Evolutionary conservation across 2,888 invertebrate genomes (phyloP).

Genomic region (Hecatera dysodea): DNA sequence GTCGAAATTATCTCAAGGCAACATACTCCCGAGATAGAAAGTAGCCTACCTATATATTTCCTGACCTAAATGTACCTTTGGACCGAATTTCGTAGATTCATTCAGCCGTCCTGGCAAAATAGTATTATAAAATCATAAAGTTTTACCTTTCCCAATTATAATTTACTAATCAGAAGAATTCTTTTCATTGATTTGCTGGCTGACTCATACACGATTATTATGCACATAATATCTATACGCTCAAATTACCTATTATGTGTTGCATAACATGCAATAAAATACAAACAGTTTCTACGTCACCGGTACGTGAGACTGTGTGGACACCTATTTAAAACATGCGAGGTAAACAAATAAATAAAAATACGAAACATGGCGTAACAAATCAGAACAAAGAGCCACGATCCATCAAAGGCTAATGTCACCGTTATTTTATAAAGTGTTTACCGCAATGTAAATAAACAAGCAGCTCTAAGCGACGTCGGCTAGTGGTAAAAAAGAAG

Average conservation of each 20-base stretch:
- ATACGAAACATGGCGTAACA: background rate
- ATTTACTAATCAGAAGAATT: too few species aligned
- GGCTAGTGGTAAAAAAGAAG: conserved; percentile 76
- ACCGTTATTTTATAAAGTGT: conserved; percentile 50
- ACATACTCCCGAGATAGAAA: too few species aligned
- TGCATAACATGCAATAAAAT: background rate
- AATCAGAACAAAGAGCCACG: conserved; percentile 31
- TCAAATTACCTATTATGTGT: background rate
- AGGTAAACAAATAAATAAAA: conserved; percentile 6
- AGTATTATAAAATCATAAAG: too few species aligned
- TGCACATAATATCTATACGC: too few species aligned
- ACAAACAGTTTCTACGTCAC: background rate
- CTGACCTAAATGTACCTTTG: too few species aligned
- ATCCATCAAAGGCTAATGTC: conserved; percentile 37
- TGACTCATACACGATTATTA: too few species aligned
- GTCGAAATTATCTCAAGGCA: too few species aligned
- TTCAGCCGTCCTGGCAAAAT: too few species aligned
- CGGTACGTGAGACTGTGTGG: background rate
- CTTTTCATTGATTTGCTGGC: too few species aligned
- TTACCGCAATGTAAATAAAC: conserved; percentile 72
- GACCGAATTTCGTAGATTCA: too few species aligned
- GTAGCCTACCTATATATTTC: too few species aligned
- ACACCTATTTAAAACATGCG: background rate
- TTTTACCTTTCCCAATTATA: too few species aligned
- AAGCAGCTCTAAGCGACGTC: conserved; percentile 72